These are phyloP conservation scores for Microtus californicus DNA, from an alignment of 2,797 vertebrate species.

Conservation along the genomic window DNA sequence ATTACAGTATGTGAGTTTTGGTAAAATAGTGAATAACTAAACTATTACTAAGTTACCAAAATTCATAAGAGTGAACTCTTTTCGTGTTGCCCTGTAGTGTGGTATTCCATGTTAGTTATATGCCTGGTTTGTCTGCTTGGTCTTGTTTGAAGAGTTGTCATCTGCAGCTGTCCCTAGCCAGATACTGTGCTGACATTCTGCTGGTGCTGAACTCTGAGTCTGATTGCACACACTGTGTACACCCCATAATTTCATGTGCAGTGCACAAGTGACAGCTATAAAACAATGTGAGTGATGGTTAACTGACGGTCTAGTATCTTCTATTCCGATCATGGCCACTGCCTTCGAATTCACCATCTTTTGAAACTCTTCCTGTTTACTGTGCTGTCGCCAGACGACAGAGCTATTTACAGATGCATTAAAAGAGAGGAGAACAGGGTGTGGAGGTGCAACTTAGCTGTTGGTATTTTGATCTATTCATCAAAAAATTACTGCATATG, in stretches of 20 bases:
- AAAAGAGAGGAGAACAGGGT: constrained; percentile 63
- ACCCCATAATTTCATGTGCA: not conserved
- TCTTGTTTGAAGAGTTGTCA: not conserved
- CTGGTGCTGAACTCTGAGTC: not conserved
- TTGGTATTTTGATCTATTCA: constrained; percentile 57
- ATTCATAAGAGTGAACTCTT: not conserved
- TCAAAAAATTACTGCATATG: constrained; percentile 55
- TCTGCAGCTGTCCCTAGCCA: not conserved
- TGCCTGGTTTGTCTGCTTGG: not conserved
- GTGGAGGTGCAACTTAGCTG: constrained; percentile 47
- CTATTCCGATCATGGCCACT: not conserved
- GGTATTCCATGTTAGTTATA: not conserved
- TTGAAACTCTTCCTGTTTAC: constrained; percentile 40
- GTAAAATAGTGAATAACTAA: constrained; percentile 41
- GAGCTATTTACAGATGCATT: constrained; percentile 32
- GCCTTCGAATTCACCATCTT: constrained; percentile 46
- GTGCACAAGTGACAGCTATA: not conserved
- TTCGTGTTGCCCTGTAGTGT: not conserved
- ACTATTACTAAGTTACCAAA: not conserved
- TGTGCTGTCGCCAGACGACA: constrained; percentile 41
- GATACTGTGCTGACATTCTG: not conserved
- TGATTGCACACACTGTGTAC: not conserved
- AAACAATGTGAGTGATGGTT: constrained; percentile 8
- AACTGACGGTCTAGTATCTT: not conserved
- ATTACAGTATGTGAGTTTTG: not conserved